Conservation (phyloP, 2,113 vertebrate species). For the Atrichornis clamosus region DNA sequence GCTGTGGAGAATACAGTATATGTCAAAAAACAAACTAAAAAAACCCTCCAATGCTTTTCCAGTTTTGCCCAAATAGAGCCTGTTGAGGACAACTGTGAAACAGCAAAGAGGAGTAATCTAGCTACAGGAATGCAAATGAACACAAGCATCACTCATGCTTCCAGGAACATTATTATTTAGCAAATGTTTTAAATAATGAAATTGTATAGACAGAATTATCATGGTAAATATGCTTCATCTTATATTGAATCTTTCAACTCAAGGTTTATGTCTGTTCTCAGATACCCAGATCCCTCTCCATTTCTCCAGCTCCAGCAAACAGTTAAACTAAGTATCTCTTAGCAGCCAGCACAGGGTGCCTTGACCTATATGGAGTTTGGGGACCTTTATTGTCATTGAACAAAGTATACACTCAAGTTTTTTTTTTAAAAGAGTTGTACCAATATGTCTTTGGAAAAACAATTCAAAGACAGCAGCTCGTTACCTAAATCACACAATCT, state of each 20-base stretch:
- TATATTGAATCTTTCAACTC: not conserved
- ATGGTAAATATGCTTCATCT: not conserved
- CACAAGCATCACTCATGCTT: not conserved
- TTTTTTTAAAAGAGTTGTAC: not conserved
- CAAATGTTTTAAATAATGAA: not conserved
- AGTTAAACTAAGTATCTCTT: not conserved
- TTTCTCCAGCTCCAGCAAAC: not conserved
- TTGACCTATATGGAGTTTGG: not conserved
- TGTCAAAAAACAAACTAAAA: not conserved
- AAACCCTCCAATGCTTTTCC: not conserved
- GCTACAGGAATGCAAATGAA: not conserved
- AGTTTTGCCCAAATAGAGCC: not conserved
- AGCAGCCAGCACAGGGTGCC: not conserved
- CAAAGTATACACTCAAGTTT: not conserved
- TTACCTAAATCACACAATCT: not conserved
- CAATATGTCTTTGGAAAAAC: not conserved
- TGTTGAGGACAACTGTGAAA: not conserved
- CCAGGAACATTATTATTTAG: not conserved
- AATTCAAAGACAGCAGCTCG: not conserved
- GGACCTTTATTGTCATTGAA: not conserved
- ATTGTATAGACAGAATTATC: not conserved
- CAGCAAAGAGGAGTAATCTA: not conserved
- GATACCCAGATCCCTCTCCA: not conserved
- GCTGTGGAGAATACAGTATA: not conserved
- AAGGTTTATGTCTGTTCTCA: not conserved